Evolutionary conservation across 2,113 vertebrate species (phyloP).

Genomic region (Pachypanchax playfairii): DNA sequence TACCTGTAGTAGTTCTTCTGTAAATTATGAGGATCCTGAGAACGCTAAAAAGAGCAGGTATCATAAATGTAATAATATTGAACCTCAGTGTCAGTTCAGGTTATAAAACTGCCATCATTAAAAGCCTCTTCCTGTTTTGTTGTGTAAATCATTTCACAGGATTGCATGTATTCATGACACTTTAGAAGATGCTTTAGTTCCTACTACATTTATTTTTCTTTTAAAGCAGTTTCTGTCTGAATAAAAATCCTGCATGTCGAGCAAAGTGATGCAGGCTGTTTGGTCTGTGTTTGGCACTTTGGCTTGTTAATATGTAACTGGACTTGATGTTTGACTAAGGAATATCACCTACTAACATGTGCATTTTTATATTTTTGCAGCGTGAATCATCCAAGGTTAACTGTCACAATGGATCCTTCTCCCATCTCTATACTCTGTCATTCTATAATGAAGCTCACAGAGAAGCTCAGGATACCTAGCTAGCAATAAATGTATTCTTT

Average conservation of each 20-base stretch:
- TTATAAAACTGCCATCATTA: not conserved
- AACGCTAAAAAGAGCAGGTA: not conserved
- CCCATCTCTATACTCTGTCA: constrained; percentile 44
- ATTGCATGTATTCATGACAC: too few species aligned
- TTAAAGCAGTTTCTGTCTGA: not conserved
- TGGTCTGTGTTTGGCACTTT: not conserved
- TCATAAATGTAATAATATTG: not conserved
- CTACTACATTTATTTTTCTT: not conserved
- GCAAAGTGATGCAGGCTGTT: constrained; percentile 4
- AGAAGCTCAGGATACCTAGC: constrained; percentile 62
- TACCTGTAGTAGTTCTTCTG: too few species aligned
- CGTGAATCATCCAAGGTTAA: constrained; percentile 70
- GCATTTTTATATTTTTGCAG: constrained; percentile 70
- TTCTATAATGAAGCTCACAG: constrained; percentile 65
- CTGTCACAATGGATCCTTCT: constrained; percentile 79
- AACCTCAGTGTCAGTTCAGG: not conserved
- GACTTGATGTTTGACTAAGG: not conserved
- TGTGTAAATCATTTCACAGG: not conserved
- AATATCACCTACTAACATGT: constrained; percentile 1
- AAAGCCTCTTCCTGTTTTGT: constrained; percentile 5
- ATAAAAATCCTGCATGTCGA: constrained; percentile 26
- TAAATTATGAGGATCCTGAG: not conserved
- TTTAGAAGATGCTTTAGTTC: not conserved
- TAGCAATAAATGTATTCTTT: constrained; percentile 74
- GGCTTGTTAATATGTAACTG: constrained; percentile 26